Base-by-base conservation (phyloP, 2,888 invertebrate species). In the Bruchidius siliquastri region DNA sequence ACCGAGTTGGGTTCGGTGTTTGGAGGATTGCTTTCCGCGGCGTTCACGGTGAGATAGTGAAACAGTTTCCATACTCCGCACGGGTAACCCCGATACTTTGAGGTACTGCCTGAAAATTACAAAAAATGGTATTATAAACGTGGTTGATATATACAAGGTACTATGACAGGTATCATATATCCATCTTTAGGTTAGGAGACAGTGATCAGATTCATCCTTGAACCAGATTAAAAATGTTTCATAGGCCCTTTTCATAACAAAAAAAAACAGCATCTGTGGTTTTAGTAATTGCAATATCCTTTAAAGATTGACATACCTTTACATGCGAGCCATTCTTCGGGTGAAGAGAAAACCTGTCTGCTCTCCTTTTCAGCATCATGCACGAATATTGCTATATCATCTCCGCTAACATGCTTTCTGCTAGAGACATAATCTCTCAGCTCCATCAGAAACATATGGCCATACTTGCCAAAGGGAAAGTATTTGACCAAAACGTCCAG, bases 1-100 rank as follows among this genome's bases (percentile, higher is more conserved):
- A 97, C 92, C 83, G 92, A 91, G 2, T 90, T 88, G 0, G 93
- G 91, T 82, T 91, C 89, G 2, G 83, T 82, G 10, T 88, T 87
- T 3, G 78, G 77, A 0, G 72, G 70, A 22, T 81, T 80, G 70
- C 81, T 80, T 26, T 86, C 85, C 2, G 90, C 90, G 18, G 94
- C 92, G 83, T 92, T 92, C 0, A 97, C 95, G 0, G 96, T 95
- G 73, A 99, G 86, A 67, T 93, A 94, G 84, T 99, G 99, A 84
- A 98, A 99, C 79, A 97, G 87, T n/a, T 92, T 94, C 99, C 99
- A 99, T 49, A 99, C 88, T 0, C 97, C 94, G 87, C 99, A 99
- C 0, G 97, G 94, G 85, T 95, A 99, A 20, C 98, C 97, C 71
- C 98, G 89, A 80, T 90, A 91, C 76, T 90, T 88, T 0, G 91